These are phyloP conservation scores for Setophaga petechia DNA, from an alignment of 2,113 vertebrate species.

Conservation along the genomic window DNA sequence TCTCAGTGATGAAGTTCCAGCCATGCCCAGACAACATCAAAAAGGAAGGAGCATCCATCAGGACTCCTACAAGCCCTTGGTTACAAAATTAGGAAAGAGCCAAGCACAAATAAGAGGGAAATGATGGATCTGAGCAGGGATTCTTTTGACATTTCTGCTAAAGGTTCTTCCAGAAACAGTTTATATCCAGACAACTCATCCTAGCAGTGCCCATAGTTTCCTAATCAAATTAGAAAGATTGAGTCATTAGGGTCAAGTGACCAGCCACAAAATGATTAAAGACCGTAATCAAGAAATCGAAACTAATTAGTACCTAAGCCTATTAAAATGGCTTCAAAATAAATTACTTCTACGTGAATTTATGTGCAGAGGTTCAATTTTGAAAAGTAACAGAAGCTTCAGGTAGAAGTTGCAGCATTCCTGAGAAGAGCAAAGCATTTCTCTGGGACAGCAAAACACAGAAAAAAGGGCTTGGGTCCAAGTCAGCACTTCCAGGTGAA, in stretches of 20 bases:
- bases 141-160: constrained; percentile 40
- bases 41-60: background rate
- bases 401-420: background rate
- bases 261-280: constrained; percentile 55
- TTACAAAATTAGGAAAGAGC: background rate
- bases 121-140: constrained; percentile 22
- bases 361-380: background rate
- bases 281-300: constrained; percentile 57
- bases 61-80: background rate
- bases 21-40: background rate
- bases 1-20: background rate
- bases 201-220: background rate
- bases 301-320: constrained; percentile 57
- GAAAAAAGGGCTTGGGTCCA: background rate
- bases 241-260: constrained; percentile 62
- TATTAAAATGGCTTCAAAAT: constrained; percentile 37
- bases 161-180: constrained; percentile 16
- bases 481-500: background rate
- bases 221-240: constrained; percentile 63
- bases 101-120: background rate
- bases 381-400: background rate
- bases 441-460: background rate
- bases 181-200: background rate
- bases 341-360: constrained; percentile 48
- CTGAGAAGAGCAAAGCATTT: background rate